phyloP scores from a whole-genome alignment of 1,140 invertebrate species.

The Conopomorpha cramerella region DNA sequence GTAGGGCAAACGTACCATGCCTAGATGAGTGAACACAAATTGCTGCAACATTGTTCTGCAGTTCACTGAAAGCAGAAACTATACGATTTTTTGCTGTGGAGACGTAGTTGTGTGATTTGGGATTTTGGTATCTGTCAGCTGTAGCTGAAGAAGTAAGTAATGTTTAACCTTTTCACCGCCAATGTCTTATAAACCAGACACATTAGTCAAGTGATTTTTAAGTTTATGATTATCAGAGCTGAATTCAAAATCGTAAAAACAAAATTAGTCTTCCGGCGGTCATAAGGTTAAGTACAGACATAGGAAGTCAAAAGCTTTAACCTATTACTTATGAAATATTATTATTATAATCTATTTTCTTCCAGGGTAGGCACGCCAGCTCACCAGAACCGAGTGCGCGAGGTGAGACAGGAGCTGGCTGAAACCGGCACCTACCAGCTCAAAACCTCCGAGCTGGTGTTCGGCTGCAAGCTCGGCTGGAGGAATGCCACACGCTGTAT shows the following conservation, averaged over 20 bases:
- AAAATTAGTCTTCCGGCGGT: no score
- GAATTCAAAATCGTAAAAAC: no score
- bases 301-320: not conserved
- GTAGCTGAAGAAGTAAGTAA: no score
- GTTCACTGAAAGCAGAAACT: no score
- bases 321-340: not conserved
- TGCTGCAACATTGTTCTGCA: no score
- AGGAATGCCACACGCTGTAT: constrained; percentile 91
- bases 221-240: not conserved
- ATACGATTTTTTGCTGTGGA: no score
- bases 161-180: no score
- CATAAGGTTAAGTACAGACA: not conserved
- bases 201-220: not conserved
- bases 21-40: no score
- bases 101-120: no score
- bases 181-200: not conserved
- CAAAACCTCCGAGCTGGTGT: constrained; percentile 88
- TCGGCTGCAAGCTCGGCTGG: constrained; percentile 93
- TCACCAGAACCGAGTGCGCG: constrained; percentile 72
- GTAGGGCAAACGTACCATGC: no score
- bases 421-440: constrained; percentile 84
- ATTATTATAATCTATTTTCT: constrained; percentile 1
- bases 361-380: constrained; percentile 74
- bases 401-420: constrained; percentile 77
- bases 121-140: no score